phyloP scores from a whole-genome alignment of 1,140 invertebrate genomes.

The Cydia pomonella region DNA sequence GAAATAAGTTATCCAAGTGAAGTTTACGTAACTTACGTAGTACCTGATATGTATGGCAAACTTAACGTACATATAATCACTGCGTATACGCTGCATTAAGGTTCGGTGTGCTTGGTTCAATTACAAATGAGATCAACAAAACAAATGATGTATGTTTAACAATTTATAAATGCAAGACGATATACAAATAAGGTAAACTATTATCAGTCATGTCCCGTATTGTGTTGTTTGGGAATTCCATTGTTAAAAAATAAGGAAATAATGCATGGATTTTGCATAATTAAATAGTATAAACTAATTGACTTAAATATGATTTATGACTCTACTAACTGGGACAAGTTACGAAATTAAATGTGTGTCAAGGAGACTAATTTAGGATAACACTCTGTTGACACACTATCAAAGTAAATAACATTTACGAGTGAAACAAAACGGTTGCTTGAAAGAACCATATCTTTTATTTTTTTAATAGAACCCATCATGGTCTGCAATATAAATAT shows the following conservation, averaged over 20 bases:
- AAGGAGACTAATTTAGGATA: constrained; percentile 12
- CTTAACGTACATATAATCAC: too few relatives aligned
- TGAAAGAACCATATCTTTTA: background rate
- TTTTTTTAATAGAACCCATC: background rate
- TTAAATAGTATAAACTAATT: constrained; percentile 7
- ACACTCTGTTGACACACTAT: constrained; percentile 12
- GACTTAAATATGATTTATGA: constrained; percentile 2
- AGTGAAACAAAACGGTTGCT: constrained; percentile 1
- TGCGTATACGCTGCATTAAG: too few relatives aligned
- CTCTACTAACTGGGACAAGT: constrained; percentile 3
- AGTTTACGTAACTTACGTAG: too few relatives aligned
- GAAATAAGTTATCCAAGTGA: too few relatives aligned
- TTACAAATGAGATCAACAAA: too few relatives aligned
- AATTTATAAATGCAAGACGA: too few relatives aligned
- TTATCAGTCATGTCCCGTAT: background rate
- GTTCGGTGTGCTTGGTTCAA: too few relatives aligned
- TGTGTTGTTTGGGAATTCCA: background rate
- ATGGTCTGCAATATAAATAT: background rate
- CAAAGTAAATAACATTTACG: constrained; percentile 8
- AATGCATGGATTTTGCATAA: background rate
- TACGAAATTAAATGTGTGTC: constrained; percentile 15
- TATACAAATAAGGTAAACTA: constrained; percentile 12
- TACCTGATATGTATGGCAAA: too few relatives aligned
- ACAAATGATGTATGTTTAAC: too few relatives aligned
- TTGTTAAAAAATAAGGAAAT: constrained; percentile 26